Base-by-base conservation (phyloP, 2,797 vertebrate species). In the Siniperca obscura region DNA sequence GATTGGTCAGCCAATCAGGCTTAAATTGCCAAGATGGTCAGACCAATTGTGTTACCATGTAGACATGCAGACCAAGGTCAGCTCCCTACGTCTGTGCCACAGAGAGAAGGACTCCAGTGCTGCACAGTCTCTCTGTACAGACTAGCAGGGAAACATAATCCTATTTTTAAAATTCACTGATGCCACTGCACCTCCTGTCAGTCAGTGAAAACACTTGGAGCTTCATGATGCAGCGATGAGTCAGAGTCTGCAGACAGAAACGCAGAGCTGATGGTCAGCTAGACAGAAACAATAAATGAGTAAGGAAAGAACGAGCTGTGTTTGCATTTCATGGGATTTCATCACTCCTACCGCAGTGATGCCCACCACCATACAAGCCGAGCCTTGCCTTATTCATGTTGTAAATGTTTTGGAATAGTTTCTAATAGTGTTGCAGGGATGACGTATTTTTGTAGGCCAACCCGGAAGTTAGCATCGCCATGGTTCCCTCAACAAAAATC, bases 191-290 rank as follows among this genome's bases (percentile, higher is more conserved):
- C 55, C 76, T 66, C 40, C 72, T 66, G 57, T 70, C 56, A 77
- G 84, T 65, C 22, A 57, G 55, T 74, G 72, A 87, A 87, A 87
- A 76, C 78, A 82, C 7, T 56, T 42, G 2, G 16, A 69, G 67
- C 81, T 62, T 12, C 3, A 42, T 81, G 80, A 84, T 66, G 75
- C 81, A 73, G 72, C 16, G 60, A 81, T 87, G 90, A 90, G 79
- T 91, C 92, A 92, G 64, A 77, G 80, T 71, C 78, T 89, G 69
- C 79, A 74, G 52, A 66, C 61, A 75, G 53, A 70, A 69, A 71
- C 48, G 19, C 65, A n/a, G 27, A 64, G 19, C 55, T 74, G 65
- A 55, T 75, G 69, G 77, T 86, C 80, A 75, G 44, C 34, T 30
- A 74, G 52, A 66, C 61, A 75, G 53, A 70, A 69, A 71, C 48